These are phyloP conservation scores for Microcebus murinus DNA, from an alignment of 2,113 vertebrate species.

Conservation along the genomic window DNA sequence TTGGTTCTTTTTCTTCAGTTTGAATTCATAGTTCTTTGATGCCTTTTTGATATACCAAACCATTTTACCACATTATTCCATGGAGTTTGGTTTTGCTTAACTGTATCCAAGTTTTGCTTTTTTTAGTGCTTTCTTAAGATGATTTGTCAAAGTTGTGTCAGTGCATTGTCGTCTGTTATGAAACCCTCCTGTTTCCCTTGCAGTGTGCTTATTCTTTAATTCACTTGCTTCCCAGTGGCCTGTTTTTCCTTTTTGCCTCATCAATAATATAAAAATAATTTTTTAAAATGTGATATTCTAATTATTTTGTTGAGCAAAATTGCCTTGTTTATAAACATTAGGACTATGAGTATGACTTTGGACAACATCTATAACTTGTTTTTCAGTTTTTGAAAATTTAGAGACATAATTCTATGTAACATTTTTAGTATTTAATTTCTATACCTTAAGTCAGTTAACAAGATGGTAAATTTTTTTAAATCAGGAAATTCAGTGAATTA, in stretches of 20 bases:
- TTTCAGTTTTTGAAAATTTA: conserved; percentile 10
- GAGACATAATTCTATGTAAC: not conserved
- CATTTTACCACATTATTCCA: conserved; percentile 69
- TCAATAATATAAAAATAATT: not conserved
- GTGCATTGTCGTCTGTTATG: conserved; percentile 62
- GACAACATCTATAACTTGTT: not conserved
- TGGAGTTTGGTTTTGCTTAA: conserved; percentile 77
- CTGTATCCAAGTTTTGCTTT: conserved; percentile 65
- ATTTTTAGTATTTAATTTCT: conserved; percentile 22
- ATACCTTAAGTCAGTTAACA: conserved; percentile 18
- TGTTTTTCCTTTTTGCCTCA: not conserved
- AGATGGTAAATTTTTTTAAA: conserved; percentile 14
- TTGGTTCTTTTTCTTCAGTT: conserved; percentile 71
- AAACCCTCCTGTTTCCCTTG: conserved; percentile 49
- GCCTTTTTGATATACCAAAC: conserved; percentile 72
- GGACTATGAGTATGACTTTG: not conserved
- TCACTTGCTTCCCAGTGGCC: conserved; percentile 52
- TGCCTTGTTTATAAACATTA: not conserved
- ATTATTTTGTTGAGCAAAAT: conserved; percentile 7
- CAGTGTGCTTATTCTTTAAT: conserved; percentile 57
- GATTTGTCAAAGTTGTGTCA: conserved; percentile 62
- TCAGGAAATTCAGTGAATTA: conserved; percentile 1
- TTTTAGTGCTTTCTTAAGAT: conserved; percentile 72
- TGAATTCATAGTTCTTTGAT: conserved; percentile 69
- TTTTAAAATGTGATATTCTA: not conserved